A percentile compares a stretch with the other conserved stretches of the same genome.
Evolutionary conservation across 2,888 invertebrate genomes (phyloP).

Genomic region (Odontocolon sp.): DNA sequence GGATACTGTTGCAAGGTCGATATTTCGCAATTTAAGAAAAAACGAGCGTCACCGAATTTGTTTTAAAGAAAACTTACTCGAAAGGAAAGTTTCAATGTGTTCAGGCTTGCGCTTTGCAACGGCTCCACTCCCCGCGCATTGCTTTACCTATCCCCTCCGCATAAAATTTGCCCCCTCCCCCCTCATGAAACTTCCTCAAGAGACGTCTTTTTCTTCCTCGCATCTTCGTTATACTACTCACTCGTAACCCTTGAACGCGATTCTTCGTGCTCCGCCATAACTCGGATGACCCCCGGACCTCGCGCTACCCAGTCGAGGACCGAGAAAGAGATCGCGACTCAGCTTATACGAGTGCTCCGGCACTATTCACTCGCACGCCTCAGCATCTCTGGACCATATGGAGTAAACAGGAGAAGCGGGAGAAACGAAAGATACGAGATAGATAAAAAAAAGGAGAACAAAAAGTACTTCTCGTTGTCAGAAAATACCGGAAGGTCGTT

Average conservation of each 20-base stretch:
- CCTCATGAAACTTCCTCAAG: conserved; percentile 34
- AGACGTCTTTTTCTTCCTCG: conserved; percentile 33
- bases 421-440: conserved; percentile 11
- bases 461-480: conserved; percentile 55
- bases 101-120: too few species aligned
- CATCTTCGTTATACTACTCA: conserved; percentile 21
- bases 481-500: conserved; percentile 54
- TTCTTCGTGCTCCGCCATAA: conserved; percentile 46
- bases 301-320: conserved; percentile 24
- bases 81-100: too few species aligned
- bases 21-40: too few species aligned
- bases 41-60: too few species aligned
- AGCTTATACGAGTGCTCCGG: conserved; percentile 34
- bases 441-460: conserved; percentile 13
- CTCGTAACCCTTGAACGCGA: conserved; percentile 57
- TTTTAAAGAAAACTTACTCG: too few species aligned
- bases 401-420: conserved; percentile 7
- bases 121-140: too few species aligned
- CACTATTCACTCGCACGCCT: conserved; percentile 1
- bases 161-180: too few species aligned
- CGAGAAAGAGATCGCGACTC: conserved; percentile 27
- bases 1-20: too few species aligned
- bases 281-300: conserved; percentile 54
- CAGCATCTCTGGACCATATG: conserved; percentile 1
- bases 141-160: too few species aligned